Conservation (phyloP, 2,113 vertebrate species). For the Carlito syrichta region DNA sequence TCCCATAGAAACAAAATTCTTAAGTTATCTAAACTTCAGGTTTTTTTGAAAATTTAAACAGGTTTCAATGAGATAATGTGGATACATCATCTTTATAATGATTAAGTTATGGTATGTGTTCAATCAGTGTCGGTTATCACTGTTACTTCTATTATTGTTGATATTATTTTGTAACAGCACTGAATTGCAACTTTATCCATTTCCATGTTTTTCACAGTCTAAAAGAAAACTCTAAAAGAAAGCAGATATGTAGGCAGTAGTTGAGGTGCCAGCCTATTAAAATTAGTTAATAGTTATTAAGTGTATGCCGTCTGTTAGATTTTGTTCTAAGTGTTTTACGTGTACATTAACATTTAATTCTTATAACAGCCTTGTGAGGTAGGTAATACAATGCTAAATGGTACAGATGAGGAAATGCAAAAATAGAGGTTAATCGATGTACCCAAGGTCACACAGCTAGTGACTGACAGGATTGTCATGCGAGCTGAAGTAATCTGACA, state of each 20-base stretch:
- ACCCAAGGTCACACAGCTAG: background rate
- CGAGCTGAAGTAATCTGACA: background rate
- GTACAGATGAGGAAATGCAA: background rate
- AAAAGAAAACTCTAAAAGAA: slow-evolving; percentile 5
- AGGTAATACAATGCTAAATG: background rate
- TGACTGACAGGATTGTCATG: background rate
- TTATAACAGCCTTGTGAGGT: background rate
- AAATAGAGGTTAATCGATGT: background rate
- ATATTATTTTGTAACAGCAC: background rate
- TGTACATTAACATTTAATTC: background rate
- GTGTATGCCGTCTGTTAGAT: background rate
- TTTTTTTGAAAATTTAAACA: background rate
- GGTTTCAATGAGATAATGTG: background rate
- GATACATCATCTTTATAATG: background rate
- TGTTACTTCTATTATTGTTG: background rate
- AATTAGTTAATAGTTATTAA: background rate
- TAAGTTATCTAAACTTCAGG: background rate
- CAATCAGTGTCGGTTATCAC: background rate
- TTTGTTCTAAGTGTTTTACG: background rate
- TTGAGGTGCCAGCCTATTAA: background rate
- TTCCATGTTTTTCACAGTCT: background rate
- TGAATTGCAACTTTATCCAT: background rate
- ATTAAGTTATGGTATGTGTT: background rate
- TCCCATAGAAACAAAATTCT: background rate
- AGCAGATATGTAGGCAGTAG: background rate